Base-by-base conservation (phyloP, 2,888 invertebrate species). In the Selenia dentaria region DNA sequence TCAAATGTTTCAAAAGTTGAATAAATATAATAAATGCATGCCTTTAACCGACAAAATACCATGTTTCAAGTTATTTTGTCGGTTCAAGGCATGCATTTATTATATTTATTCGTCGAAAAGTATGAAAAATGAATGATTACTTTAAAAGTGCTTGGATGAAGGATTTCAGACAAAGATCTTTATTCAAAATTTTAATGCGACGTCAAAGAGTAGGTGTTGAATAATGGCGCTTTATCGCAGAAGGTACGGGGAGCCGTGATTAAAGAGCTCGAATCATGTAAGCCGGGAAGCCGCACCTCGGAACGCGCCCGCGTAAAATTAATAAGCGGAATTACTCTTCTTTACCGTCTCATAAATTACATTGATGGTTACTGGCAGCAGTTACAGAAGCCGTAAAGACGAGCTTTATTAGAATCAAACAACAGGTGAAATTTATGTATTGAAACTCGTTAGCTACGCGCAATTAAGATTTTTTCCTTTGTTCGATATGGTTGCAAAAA, bases 281-380 rank as follows among this genome's bases (percentile, higher is more conserved):
- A 78, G 74, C 73, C 64, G 70, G 70, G 69, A 76, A 79, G 78
- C 78, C 81, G 62, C 80, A 75, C 80, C 81, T 78, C 50, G 46
- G 52, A 68, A 69, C 70, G 76, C 70, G 70, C 69, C 73, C 74
- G 70, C 68, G 67, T 64, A 70, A 86, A 85, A 87, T 88, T 87
- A 87, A 86, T 86, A 86, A 86, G 78, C 75, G 67, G 69, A 83
- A 86, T 85, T 76, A 83, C 79, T 85, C 79, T 80, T 80, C 79
- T 77, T 82, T 78, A 80, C 77, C 78, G 75, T 59, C 73, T 65
- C 79, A 79, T 87, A 87, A 87, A 87, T 85, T 77, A 83, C 74
- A 77, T 81, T 83, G 83, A 87, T 82, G 80, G 79, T 70, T 69
- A 74, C 79, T 79, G 70, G 67, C 71, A 79, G 68, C 79, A 76